Conservation (phyloP, 2,113 vertebrate species). For the Recurvirostra avosetta region DNA sequence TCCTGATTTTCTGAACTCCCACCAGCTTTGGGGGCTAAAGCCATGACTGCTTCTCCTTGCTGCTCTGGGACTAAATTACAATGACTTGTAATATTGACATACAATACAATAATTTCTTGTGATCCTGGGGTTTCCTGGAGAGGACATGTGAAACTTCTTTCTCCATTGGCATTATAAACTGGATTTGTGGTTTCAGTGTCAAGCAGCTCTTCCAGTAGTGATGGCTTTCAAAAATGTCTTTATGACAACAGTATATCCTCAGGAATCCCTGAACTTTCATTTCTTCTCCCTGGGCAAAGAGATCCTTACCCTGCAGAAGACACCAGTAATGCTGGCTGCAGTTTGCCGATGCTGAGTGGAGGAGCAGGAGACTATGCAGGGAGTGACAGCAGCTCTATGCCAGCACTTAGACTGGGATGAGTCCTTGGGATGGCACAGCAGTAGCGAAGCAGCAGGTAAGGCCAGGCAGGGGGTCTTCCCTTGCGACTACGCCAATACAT, state of each 20-base stretch:
- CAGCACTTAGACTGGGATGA: background rate
- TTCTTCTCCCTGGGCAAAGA: background rate
- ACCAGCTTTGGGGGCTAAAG: background rate
- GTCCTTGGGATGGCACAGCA: background rate
- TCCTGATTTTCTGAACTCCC: background rate
- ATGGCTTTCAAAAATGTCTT: background rate
- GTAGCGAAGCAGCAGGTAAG: background rate
- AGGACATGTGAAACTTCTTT: background rate
- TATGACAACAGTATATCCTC: background rate
- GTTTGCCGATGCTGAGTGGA: background rate
- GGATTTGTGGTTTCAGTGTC: background rate
- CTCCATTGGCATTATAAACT: background rate
- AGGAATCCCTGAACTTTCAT: background rate
- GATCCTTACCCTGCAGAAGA: background rate
- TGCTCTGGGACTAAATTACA: background rate
- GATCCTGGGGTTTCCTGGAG: background rate
- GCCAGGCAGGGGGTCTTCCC: background rate
- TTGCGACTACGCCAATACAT: fast-evolving
- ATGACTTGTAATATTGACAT: background rate
- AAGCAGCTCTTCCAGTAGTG: background rate
- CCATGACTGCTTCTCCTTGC: background rate
- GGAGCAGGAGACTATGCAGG: background rate
- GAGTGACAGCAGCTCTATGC: background rate
- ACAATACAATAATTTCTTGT: background rate
- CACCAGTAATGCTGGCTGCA: background rate